These are phyloP conservation scores for Margaritifera margaritifera DNA, from an alignment of 2,888 invertebrate genomes.

Conservation along the genomic window DNA sequence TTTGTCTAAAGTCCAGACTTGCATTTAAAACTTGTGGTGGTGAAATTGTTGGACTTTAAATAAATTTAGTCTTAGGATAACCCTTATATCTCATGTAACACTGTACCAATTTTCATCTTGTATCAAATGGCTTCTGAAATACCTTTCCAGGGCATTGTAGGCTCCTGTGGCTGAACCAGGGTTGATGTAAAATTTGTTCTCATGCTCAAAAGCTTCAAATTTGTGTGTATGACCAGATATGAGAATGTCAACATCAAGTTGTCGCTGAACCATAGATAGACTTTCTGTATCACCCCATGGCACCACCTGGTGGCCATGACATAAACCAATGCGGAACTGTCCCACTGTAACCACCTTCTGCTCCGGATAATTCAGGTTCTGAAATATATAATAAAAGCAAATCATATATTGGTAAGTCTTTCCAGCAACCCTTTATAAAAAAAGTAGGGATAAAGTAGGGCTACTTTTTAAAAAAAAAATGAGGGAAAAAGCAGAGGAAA, in stretches of 20 bases:
- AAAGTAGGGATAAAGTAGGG: too few relatives aligned
- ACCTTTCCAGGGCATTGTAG: conserved; percentile 93
- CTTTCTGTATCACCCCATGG: conserved; percentile 87
- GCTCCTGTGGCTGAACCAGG: conserved; percentile 99
- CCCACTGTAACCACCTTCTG: conserved; percentile 99
- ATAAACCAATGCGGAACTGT: conserved; percentile 97
- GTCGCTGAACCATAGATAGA: conserved; percentile 92
- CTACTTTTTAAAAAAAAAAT: too few relatives aligned
- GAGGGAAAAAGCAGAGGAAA: too few relatives aligned
- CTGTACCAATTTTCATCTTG: too few relatives aligned
- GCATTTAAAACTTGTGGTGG: too few relatives aligned
- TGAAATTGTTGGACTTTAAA: too few relatives aligned
- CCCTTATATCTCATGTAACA: too few relatives aligned
- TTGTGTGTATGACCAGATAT: conserved; percentile 99
- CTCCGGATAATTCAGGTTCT: conserved; percentile 90
- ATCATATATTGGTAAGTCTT: too few relatives aligned
- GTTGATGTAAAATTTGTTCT: conserved; percentile 99
- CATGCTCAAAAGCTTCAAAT: conserved; percentile 98
- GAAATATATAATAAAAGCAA: conserved; percentile 60
- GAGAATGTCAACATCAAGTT: conserved; percentile 97
- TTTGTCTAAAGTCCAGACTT: too few relatives aligned
- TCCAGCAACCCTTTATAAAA: too few relatives aligned
- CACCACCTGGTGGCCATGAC: conserved; percentile 98
- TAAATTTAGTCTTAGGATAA: too few relatives aligned
- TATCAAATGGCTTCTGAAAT: conserved; percentile 64